Conservation (phyloP, 1,140 invertebrate species). For the Notospermus geniculatus region DNA sequence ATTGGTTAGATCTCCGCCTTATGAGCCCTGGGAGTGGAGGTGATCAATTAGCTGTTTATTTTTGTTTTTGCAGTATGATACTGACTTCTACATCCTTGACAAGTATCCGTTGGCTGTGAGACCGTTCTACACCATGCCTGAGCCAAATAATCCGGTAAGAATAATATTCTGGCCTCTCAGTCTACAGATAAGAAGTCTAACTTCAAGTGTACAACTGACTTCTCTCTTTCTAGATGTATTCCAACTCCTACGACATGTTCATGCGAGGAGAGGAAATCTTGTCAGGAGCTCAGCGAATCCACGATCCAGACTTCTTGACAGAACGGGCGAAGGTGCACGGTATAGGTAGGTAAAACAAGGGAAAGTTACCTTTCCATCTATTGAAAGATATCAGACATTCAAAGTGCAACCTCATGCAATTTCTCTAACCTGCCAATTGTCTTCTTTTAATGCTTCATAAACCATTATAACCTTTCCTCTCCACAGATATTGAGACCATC, state of each 20-base stretch:
- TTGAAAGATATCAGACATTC: too few relatives aligned
- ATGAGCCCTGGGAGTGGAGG: too few relatives aligned
- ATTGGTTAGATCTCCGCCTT: too few relatives aligned
- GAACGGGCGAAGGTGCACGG: constrained; percentile 87
- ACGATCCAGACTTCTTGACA: constrained; percentile 85
- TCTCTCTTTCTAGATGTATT: constrained; percentile 65
- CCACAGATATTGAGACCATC: constrained; percentile 88
- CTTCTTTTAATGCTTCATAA: too few relatives aligned
- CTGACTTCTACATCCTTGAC: constrained; percentile 98
- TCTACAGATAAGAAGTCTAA: too few relatives aligned
- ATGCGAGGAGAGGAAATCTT: constrained; percentile 99
- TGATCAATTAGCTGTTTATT: too few relatives aligned
- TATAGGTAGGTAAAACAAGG: constrained; percentile 67
- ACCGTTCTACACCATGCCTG: constrained; percentile 99
- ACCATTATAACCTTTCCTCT: constrained; percentile 36
- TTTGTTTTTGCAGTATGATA: constrained; percentile 72
- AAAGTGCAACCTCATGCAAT: too few relatives aligned
- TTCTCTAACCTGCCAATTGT: too few relatives aligned
- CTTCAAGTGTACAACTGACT: too few relatives aligned
- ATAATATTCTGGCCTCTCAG: too few relatives aligned
- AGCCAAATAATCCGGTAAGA: constrained; percentile 76
- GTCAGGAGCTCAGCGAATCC: constrained; percentile 96
- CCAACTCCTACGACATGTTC: constrained; percentile 99
- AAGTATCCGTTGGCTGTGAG: constrained; percentile 96
- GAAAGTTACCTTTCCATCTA: too few relatives aligned